Conservation (phyloP, 1,140 invertebrate species). For the Pentalonia nigronervosa region DNA sequence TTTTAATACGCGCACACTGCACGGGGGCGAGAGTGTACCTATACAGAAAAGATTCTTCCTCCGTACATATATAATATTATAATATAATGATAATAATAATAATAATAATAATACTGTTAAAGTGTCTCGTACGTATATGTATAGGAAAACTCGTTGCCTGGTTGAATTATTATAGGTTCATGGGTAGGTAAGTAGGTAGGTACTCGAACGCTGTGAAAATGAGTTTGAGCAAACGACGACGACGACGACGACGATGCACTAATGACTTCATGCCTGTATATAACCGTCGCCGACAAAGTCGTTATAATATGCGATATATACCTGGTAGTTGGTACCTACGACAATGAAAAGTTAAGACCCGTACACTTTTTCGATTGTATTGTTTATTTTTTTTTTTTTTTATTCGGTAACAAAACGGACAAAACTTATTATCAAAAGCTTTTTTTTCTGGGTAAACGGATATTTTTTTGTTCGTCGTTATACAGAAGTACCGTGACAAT, state of each 20-base stretch:
- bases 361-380: slow-evolving; percentile 44
- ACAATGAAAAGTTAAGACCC: not conserved
- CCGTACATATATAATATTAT: not conserved
- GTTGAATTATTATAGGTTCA: slow-evolving; percentile 23
- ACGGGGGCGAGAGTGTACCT: not conserved
- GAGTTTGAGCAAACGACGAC: slow-evolving; percentile 24
- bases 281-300: not conserved
- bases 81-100: not conserved
- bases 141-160: not conserved
- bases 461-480: not conserved
- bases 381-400: slow-evolving; percentile 12
- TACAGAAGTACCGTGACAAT: not conserved
- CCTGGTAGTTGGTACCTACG: not conserved
- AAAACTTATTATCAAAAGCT: not conserved
- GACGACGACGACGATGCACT: slow-evolving; percentile 15
- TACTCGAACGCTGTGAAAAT: slow-evolving; percentile 4
- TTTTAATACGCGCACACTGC: slow-evolving; percentile 20
- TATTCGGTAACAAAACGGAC: not conserved
- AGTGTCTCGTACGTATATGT: not conserved
- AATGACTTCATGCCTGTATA: slow-evolving; percentile 20
- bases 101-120: slow-evolving; percentile 15
- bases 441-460: not conserved
- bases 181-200: not conserved
- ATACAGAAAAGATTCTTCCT: not conserved
- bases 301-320: not conserved